These are phyloP conservation scores for Megalonaias nervosa DNA, from an alignment of 1,140 invertebrate genomes.

Conservation along the genomic window DNA sequence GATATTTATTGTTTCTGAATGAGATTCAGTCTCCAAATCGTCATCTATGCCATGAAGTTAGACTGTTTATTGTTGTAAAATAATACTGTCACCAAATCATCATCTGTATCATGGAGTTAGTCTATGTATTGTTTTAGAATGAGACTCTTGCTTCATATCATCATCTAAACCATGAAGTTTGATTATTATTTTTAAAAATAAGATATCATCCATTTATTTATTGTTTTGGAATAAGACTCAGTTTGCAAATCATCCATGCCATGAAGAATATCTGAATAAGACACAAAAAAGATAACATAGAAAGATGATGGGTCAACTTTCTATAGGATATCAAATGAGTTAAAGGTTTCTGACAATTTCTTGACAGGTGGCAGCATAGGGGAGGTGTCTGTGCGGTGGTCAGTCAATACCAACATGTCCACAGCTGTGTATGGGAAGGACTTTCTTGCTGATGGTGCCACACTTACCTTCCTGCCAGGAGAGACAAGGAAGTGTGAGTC, in stretches of 20 bases:
- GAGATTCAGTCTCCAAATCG: no score
- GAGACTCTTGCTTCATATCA: no score
- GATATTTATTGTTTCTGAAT: no score
- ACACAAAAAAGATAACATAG: neutral
- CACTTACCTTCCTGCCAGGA: constrained; percentile 59
- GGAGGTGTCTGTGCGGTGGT: constrained; percentile 62
- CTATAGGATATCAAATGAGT: neutral
- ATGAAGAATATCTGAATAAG: neutral
- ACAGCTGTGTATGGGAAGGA: constrained; percentile 59
- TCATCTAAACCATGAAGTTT: no score
- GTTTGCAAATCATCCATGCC: neutral
- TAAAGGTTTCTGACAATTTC: constrained; percentile 4
- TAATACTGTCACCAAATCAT: no score
- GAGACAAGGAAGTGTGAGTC: constrained; percentile 56
- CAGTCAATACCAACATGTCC: constrained; percentile 42
- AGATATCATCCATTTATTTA: no score
- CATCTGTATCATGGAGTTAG: no score
- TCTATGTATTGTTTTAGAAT: no score
- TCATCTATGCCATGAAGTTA: no score
- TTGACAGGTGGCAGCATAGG: constrained; percentile 64
- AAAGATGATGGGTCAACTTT: no score
- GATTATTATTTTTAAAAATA: no score
- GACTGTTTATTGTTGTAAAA: no score
- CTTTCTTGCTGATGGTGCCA: constrained; percentile 67
- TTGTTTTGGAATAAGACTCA: neutral